Evolutionary conservation across 2,888 invertebrate genomes (phyloP), one percentile per base, ranked within the genome.

Genomic region (Cantharis nigra): DNA sequence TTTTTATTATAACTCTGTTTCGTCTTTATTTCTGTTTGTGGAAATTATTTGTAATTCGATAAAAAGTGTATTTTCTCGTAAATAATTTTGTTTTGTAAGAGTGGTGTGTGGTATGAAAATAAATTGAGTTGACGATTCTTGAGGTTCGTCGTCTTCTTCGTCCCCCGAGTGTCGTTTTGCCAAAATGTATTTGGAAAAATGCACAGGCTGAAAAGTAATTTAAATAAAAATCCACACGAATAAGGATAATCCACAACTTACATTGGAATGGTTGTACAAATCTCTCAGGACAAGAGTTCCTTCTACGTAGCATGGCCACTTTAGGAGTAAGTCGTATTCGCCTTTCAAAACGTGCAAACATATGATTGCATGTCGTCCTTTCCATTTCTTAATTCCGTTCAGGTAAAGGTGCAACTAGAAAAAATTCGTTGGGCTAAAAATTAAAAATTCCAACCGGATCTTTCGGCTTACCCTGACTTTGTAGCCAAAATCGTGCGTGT

Each of bases 331-430:
- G 88, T 95, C 95, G 87, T 93, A 94, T 33, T 93, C 92, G 0
- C 95, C 94, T 3, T 91, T 90, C 30, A 94, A 89, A 1, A 94
- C 91, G 69, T 93, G 91, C 64, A 95, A 89, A 0, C 93, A 93
- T 9, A 93, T 91, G 64, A 94, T 92, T 70, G 94, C 86, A 85
- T 95, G 93, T 0, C 95, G 90, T 0, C 93, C 94, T 84, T 91
- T 93, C 95, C 95, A 95, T 79, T 93, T 93, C 49, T 94, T 94
- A 71, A 93, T 91, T 7, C 95, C 95, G 85, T 95, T 95, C 26
- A 95, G 86, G 84, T 92, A 91, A 1, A 94, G 86, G 82, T 94
- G 92, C 23, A 94, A 89, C 94, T 94, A 84, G 63, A 85, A 3
- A n/a, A n/a, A 23, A 23, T n/a, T 65, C 18, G 16, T 18, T 64